Conservation (phyloP, 2,888 invertebrate species). For the Trichogramma dendrolimi region DNA sequence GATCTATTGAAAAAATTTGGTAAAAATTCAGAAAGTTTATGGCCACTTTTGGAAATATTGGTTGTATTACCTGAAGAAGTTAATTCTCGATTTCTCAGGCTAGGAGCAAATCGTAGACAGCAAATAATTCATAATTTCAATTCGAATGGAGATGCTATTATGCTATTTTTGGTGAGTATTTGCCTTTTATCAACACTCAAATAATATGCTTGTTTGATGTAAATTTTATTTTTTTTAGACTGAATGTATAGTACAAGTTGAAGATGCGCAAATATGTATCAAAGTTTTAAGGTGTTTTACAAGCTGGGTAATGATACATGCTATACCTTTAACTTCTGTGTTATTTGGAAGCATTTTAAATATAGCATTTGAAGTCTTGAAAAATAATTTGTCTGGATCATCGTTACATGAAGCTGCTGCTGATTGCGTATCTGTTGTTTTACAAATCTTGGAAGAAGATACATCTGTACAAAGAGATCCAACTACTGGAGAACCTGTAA, state of each 20-base stretch:
- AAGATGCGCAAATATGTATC: slow-evolving; percentile 63
- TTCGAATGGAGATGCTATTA: slow-evolving; percentile 70
- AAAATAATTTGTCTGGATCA: slow-evolving; percentile 59
- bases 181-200: not conserved
- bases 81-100: slow-evolving; percentile 69
- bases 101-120: slow-evolving; percentile 87
- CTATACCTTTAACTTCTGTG: slow-evolving; percentile 64
- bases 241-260: slow-evolving; percentile 66
- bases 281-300: slow-evolving; percentile 82
- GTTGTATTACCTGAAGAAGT: slow-evolving; percentile 96
- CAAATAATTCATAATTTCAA: slow-evolving; percentile 79
- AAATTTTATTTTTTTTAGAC: slow-evolving; percentile 52
- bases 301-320: slow-evolving; percentile 85
- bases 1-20: slow-evolving; percentile 79
- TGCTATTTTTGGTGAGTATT: slow-evolving; percentile 66
- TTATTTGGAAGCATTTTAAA: slow-evolving; percentile 63
- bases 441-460: slow-evolving; percentile 73
- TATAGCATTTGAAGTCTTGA: slow-evolving; percentile 68
- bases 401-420: slow-evolving; percentile 84
- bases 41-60: slow-evolving; percentile 85
- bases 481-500: slow-evolving; percentile 57
- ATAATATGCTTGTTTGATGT: not conserved
- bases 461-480: slow-evolving; percentile 35
- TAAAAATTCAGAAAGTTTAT: slow-evolving; percentile 61
- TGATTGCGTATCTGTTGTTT: slow-evolving; percentile 81